Evolutionary conservation across 2,113 vertebrate genomes (phyloP), one percentile per base, ranked within the genome.

Genomic region (Dipodomys merriami): DNA sequence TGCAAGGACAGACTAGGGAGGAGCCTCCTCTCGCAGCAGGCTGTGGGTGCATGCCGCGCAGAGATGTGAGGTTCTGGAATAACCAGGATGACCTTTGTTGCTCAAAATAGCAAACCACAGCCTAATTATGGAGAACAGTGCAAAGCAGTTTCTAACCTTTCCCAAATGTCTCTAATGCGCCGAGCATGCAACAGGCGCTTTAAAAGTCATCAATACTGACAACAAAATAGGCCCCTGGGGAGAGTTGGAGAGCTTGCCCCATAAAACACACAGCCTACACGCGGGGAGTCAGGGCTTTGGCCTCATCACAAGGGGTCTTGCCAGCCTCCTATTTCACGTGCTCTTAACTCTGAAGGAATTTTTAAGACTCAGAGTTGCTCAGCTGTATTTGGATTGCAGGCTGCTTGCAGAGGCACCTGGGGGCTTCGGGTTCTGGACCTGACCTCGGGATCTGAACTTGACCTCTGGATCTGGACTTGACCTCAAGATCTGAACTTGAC

Each of bases 201-300:
- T 22, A 35, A 1, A 1, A 1, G 20, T 6, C 74, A 11, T 23
- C 46, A 19, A 8, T 1, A n/a, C 33, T 33, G 6, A 68, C 15
- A 27, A 2, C 49, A 13, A 1, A 15, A 2, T 1, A 1, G 15
- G 11, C 23, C 27, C 25, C 22, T 1, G 0, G 0, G 9, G 76
- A 68, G 69, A 83, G 44, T 60, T 62, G 2, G 27, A 35, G 71
- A 77, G 71, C 35, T 46, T 9, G 11, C 27, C 68, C n/a, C 25
- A 44, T 20, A 39, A 64, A n/a, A n/a, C 6, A 9, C 39, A 7
- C 3, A 35, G 13, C 44, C 19, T 11, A 49, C 3, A 18, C 16
- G 1, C 12, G 33, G 22, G 6, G 60, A 8, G 19, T 46, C 44
- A 2, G 12, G 68, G 44, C 18, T 60, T 22, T 72, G 19, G 27